Conservation (phyloP, 2,797 vertebrate species). For the Macropodus opercularis region DNA sequence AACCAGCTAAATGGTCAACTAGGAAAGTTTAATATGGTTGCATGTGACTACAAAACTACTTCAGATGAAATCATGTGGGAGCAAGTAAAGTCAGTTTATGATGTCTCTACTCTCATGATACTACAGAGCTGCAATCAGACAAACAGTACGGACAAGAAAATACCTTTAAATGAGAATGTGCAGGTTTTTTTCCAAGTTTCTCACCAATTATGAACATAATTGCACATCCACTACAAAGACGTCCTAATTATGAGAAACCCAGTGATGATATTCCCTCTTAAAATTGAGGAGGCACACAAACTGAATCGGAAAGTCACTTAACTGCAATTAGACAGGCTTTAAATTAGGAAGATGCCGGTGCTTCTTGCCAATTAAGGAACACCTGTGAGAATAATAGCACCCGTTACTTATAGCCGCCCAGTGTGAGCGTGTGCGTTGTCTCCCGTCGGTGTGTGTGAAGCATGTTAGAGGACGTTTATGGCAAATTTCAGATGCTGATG, state of each 20-base stretch:
- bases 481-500: slow-evolving; percentile 9
- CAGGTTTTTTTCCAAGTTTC: no score
- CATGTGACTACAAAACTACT: not conserved
- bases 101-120: no score
- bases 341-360: slow-evolving; percentile 42
- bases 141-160: not conserved
- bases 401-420: slow-evolving; percentile 30
- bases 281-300: slow-evolving; percentile 5
- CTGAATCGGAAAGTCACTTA: slow-evolving; percentile 29
- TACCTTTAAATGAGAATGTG: no score
- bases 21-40: no score
- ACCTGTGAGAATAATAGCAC: slow-evolving; percentile 56
- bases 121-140: no score
- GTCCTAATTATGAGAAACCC: not conserved
- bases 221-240: not conserved
- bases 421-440: slow-evolving; percentile 10
- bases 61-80: no score
- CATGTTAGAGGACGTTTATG: not conserved
- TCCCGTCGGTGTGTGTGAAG: not conserved
- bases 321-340: slow-evolving; percentile 11
- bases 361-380: slow-evolving; percentile 55
- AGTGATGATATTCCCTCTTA: not conserved
- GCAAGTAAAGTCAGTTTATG: no score
- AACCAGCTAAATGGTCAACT: not conserved
- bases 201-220: not conserved